Evolutionary conservation across 2,113 vertebrate species (phyloP), one percentile per base, ranked within the genome.

Genomic region (Myocastor coypus): DNA sequence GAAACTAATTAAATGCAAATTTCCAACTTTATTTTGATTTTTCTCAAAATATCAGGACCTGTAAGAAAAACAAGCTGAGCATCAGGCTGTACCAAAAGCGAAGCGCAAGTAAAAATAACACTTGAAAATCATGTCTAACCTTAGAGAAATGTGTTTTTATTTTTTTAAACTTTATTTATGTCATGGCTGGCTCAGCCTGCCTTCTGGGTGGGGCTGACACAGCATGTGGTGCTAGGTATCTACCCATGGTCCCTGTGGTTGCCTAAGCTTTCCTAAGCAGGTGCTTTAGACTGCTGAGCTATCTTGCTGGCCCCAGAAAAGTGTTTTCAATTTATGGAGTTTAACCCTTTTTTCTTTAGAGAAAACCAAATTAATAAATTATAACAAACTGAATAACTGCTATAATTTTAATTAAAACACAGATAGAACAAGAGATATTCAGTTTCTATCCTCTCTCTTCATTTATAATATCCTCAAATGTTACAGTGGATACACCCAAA

Each of bases 21-120:
- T 46, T 46, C 46, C 14, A 96, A 55, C 69, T 97, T 95, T 93
- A 94, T 94, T 92, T 96, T 93, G 7, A 83, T 87, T 95, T 96
- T 96, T 97, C 83, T 92, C 66, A 97, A 97, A 97, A 90, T 91
- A 97, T 37, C 77, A 94, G 77, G 17, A 96, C 63, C 69, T 93
- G 85, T 87, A 52, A 97, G 95, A 97, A 95, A 77, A 46, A 46
- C 46, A 96, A 94, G 80, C 59, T 77, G 55, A 83, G 83, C 52
- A 77, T 75, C 5, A 89, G 73, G 37, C 83, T 30, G 28, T 61
- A 95, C 14, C 63, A 81, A 97, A 91, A 94, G 75, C 87, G 95
- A 96, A 95, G 94, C 46, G 83, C 37, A 97, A 85, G 75, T 89
- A 92, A 92, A 95, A 89, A 34, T 55, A 86, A 80, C 30, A 87